Conservation (phyloP, 2,113 vertebrate genomes). For the Odobenus rosmarus region DNA sequence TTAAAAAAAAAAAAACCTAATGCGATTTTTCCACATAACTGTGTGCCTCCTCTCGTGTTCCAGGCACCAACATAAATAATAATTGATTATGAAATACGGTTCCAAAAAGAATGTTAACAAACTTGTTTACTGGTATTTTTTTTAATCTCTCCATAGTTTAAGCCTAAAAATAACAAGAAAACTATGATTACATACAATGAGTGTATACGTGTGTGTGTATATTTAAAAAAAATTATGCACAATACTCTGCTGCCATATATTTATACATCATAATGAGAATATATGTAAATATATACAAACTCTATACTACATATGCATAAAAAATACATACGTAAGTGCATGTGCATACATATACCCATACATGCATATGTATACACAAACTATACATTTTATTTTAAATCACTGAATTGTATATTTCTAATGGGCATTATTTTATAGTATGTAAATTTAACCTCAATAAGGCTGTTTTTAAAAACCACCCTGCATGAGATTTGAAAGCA, state of each 20-base stretch:
- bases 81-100: neutral
- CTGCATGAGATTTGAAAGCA: neutral
- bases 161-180: constrained; percentile 32
- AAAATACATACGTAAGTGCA: neutral
- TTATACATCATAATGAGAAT: neutral
- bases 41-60: neutral
- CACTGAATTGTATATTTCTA: neutral
- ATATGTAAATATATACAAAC: neutral
- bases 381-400: constrained; percentile 25
- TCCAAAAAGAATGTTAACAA: neutral
- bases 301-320: neutral
- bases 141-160: neutral
- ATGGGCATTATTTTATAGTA: neutral
- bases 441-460: constrained; percentile 6
- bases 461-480: neutral
- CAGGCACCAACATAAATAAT: neutral
- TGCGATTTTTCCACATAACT: neutral
- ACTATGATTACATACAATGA: neutral
- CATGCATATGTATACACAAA: neutral
- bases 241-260: neutral
- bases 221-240: neutral
- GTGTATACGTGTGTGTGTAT: neutral
- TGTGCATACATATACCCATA: neutral
- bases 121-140: neutral
- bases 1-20: neutral